A percentile compares a stretch with the other conserved stretches of the same genome.
Evolutionary conservation across 2,888 invertebrate genomes (phyloP).

Genomic region (Andrena hattorfiana): DNA sequence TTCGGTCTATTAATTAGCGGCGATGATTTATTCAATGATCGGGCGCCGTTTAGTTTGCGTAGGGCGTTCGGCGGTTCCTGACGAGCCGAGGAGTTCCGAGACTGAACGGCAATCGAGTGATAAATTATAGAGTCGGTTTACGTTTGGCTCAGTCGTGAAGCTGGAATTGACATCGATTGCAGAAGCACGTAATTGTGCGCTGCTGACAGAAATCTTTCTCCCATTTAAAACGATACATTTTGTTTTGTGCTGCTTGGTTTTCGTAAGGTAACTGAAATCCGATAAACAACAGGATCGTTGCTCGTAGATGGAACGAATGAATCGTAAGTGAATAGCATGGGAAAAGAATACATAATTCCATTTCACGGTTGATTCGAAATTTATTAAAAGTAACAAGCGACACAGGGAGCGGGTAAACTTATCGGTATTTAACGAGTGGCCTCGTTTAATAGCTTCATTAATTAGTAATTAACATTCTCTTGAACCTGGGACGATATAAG

Average conservation of each 20-base stretch:
- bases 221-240: too few species aligned
- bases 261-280: too few species aligned
- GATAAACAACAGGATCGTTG: not conserved
- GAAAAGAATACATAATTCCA: not conserved
- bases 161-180: not conserved
- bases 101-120: not conserved
- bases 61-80: not conserved
- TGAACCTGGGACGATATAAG: not conserved
- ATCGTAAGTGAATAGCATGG: not conserved
- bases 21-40: slow-evolving; percentile 55
- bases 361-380: not conserved
- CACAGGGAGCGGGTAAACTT: not conserved
- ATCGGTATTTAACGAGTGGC: not conserved
- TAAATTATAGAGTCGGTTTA: not conserved
- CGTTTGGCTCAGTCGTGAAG: not conserved
- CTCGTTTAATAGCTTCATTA: slow-evolving; percentile 15
- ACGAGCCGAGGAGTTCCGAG: not conserved
- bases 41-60: slow-evolving; percentile 27
- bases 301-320: not conserved
- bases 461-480: slow-evolving; percentile 27
- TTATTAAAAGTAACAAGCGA: slow-evolving; percentile 13
- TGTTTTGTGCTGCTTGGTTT: too few species aligned
- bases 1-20: slow-evolving; percentile 54
- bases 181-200: not conserved
- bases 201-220: too few species aligned